Evolutionary conservation across 64 coral and sea anemone species (phyloP).

Genomic region (Orbicella faveolata): DNA sequence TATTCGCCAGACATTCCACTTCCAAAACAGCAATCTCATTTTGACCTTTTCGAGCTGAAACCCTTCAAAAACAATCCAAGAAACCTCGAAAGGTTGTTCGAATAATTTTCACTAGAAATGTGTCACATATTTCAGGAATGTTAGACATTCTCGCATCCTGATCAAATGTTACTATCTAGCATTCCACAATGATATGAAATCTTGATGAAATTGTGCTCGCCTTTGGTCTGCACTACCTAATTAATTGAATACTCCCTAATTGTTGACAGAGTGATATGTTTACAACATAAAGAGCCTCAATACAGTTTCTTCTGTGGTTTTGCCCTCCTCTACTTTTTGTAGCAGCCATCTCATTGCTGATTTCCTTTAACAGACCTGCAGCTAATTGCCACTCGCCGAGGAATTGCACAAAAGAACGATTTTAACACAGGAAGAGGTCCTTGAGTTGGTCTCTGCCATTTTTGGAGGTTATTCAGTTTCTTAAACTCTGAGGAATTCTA

Average conservation of each 20-base stretch:
- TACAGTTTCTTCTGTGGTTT: background rate
- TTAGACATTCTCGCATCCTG: background rate
- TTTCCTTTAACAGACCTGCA: no score
- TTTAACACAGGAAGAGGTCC: no score
- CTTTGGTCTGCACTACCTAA: background rate
- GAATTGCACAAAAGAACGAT: no score
- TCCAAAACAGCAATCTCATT: no score
- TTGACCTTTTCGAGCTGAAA: background rate
- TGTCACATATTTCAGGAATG: background rate
- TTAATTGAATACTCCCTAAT: background rate
- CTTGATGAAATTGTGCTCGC: background rate
- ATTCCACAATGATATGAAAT: constrained; percentile 12
- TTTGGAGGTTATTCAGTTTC: background rate
- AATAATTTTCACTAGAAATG: background rate
- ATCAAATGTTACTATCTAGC: background rate
- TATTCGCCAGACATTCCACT: no score
- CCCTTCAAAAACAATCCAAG: background rate
- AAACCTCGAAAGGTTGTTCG: background rate
- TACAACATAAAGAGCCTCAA: background rate
- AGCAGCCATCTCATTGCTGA: background rate
- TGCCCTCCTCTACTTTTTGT: background rate
- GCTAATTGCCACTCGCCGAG: no score
- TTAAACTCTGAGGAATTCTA: background rate
- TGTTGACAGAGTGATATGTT: background rate
- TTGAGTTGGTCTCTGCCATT: background rate